Evolutionary conservation across 2,797 vertebrate genomes (phyloP).

Genomic region (Gymnopithys bicolor): DNA sequence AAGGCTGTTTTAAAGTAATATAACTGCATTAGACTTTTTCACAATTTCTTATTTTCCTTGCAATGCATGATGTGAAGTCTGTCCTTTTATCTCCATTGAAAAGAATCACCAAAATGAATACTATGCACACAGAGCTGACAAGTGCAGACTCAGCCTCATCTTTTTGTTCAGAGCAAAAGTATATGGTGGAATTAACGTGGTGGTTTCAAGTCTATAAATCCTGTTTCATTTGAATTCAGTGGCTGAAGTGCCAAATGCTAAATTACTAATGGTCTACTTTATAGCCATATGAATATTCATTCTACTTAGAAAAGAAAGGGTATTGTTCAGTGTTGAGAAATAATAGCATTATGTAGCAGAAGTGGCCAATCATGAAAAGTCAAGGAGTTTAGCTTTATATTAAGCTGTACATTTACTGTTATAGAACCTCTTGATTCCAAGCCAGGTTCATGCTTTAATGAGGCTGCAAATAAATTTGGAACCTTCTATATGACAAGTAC

Average conservation of each 20-base stretch:
- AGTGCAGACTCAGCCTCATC: background rate
- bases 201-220: background rate
- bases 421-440: background rate
- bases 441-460: background rate
- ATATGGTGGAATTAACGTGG: background rate
- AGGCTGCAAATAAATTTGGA: background rate
- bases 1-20: background rate
- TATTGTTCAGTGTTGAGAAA: background rate
- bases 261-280: conserved; percentile 5
- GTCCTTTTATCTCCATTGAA: background rate
- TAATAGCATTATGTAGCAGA: background rate
- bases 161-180: background rate
- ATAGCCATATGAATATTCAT: background rate
- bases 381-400: background rate
- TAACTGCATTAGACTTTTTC: background rate
- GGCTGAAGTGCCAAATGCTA: background rate
- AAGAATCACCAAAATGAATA: background rate
- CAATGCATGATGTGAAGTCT: background rate
- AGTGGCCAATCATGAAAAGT: background rate
- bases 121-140: background rate
- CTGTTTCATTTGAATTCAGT: conserved; percentile 15
- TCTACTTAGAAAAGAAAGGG: background rate
- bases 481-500: background rate
- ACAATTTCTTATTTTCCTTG: background rate
- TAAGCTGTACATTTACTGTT: background rate